These are phyloP conservation scores for Amblyornis subalaris DNA, from an alignment of 2,113 vertebrate species.

Conservation along the genomic window DNA sequence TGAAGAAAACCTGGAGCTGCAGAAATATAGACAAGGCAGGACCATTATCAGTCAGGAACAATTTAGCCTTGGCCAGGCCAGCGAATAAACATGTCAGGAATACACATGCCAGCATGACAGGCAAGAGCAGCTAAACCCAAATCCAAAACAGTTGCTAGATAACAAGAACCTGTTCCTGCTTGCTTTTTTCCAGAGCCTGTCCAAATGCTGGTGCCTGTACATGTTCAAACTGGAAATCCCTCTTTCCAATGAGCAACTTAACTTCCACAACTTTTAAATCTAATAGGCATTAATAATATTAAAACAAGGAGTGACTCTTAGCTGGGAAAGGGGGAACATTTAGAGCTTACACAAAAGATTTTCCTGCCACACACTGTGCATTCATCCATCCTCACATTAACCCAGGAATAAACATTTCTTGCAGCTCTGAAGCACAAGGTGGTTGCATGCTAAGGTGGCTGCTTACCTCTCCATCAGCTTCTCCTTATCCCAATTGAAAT, in stretches of 20 bases:
- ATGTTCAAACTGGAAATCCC: background rate
- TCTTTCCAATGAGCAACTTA: background rate
- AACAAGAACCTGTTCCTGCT: conserved; percentile 3
- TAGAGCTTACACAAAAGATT: background rate
- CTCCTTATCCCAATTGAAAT: conserved; percentile 99
- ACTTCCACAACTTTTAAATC: background rate
- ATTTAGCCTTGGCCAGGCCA: background rate
- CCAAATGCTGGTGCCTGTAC: background rate
- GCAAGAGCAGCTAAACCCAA: background rate
- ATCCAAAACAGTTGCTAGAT: background rate
- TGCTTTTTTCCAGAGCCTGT: background rate
- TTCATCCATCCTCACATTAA: background rate
- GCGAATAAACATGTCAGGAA: background rate
- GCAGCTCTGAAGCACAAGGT: background rate
- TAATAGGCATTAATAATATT: background rate
- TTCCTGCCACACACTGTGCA: background rate
- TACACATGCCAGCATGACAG: background rate
- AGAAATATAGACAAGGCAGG: background rate
- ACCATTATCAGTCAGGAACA: background rate
- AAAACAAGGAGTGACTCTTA: background rate
- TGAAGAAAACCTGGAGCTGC: background rate
- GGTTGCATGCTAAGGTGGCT: background rate
- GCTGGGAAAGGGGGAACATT: background rate
- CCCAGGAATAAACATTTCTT: background rate
- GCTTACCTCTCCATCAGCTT: conserved; percentile 98